Evolutionary conservation across 2,797 vertebrate genomes (phyloP).

Genomic region (Forpus xanthops): DNA sequence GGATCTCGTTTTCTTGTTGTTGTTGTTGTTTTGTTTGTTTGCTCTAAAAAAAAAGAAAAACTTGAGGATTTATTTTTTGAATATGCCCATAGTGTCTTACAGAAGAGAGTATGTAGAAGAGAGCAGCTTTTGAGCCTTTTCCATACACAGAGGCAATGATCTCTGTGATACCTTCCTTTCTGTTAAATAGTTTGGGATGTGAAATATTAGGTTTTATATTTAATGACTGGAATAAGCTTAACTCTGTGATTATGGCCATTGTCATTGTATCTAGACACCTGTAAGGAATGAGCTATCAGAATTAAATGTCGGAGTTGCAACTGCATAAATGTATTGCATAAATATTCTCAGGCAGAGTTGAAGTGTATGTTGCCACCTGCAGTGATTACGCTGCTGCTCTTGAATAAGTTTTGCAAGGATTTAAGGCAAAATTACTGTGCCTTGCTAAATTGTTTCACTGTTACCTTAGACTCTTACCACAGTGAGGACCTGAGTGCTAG

Average conservation of each 20-base stretch:
- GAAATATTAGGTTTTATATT: not conserved
- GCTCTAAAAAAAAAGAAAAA: not conserved
- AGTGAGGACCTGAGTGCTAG: fast-evolving
- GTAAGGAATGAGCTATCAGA: not conserved
- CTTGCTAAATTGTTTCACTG: not conserved
- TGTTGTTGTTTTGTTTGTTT: not conserved
- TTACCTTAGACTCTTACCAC: not conserved
- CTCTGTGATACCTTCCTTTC: not conserved
- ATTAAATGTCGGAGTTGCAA: not conserved
- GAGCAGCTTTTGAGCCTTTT: not conserved
- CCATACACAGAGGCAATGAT: not conserved
- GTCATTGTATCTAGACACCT: not conserved
- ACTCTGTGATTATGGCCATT: not conserved
- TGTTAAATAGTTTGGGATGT: not conserved
- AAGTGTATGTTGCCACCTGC: not conserved
- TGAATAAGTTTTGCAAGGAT: not conserved
- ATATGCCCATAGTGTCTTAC: not conserved
- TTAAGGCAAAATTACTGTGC: not conserved
- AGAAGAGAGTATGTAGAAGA: not conserved
- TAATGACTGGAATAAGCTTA: not conserved
- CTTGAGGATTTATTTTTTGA: not conserved
- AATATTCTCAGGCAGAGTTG: not conserved
- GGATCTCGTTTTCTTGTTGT: not conserved
- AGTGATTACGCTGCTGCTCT: not conserved
- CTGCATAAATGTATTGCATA: not conserved